Evolutionary conservation across 2,888 invertebrate species (phyloP).

Genomic region (Lithosia quadra): DNA sequence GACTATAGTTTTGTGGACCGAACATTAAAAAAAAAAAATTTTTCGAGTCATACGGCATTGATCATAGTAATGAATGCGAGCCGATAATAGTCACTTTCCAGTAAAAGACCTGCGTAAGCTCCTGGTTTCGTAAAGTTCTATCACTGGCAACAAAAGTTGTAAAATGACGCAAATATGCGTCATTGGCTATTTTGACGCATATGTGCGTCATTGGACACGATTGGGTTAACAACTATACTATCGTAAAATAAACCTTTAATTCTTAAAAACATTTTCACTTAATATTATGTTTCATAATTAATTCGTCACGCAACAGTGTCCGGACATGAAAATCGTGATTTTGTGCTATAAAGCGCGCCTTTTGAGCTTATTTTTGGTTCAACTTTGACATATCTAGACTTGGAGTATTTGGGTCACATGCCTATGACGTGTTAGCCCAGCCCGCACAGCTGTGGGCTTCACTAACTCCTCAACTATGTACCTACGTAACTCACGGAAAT

Average conservation of each 20-base stretch:
- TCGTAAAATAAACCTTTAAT: neutral
- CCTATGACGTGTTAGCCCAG: slow-evolving; percentile 29
- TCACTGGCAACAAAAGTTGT: no score
- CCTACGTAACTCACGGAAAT: slow-evolving; percentile 6
- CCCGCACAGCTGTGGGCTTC: slow-evolving; percentile 17
- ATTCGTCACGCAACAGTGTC: slow-evolving; percentile 21
- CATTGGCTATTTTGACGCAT: no score
- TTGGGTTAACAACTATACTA: no score
- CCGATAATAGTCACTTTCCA: neutral
- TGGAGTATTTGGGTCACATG: slow-evolving; percentile 51
- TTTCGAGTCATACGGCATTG: neutral
- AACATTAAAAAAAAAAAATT: no score
- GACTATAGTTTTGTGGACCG: no score
- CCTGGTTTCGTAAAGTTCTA: no score
- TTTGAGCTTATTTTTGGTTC: slow-evolving; percentile 45
- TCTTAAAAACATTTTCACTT: neutral
- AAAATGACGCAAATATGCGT: no score
- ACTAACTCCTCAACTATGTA: slow-evolving; percentile 3
- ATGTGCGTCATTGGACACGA: no score
- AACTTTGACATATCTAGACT: slow-evolving; percentile 56
- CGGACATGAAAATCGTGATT: slow-evolving; percentile 34
- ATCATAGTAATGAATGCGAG: neutral
- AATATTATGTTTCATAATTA: slow-evolving; percentile 10
- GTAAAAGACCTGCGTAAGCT: neutral
- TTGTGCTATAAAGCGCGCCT: slow-evolving; percentile 25